A percentile compares a stretch with the other conserved stretches of the same genome.
phyloP scores from a whole-genome alignment of 1,140 invertebrate genomes.

The Drepana arcuata region DNA sequence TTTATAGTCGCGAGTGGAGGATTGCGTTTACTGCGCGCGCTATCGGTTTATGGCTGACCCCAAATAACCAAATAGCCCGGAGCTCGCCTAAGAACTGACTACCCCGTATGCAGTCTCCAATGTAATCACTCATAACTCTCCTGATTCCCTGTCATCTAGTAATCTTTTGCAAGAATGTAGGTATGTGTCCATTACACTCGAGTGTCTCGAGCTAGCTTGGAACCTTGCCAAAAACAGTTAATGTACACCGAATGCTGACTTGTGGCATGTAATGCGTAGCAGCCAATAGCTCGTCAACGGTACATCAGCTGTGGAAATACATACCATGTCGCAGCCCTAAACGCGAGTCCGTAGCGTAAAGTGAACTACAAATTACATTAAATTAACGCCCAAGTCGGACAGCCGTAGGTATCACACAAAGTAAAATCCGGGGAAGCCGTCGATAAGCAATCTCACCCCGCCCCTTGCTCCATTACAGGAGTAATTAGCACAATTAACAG shows the following conservation, averaged over 20 bases:
- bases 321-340: too few relatives aligned
- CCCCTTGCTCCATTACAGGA: slow-evolving; percentile 58
- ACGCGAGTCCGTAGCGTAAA: slow-evolving; percentile 3
- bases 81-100: too few relatives aligned
- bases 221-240: slow-evolving; percentile 28
- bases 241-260: slow-evolving; percentile 16
- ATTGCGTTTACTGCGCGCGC: slow-evolving; percentile 67
- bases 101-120: too few relatives aligned
- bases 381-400: slow-evolving; percentile 21
- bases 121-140: too few relatives aligned
- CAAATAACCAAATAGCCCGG: slow-evolving; percentile 65
- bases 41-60: slow-evolving; percentile 66
- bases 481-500: slow-evolving; percentile 70
- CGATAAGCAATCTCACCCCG: slow-evolving; percentile 62
- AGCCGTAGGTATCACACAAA: slow-evolving; percentile 42
- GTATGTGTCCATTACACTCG: too few relatives aligned
- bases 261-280: not conserved
- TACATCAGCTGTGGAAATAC: not conserved
- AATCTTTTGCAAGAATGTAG: too few relatives aligned
- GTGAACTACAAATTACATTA: slow-evolving; percentile 22
- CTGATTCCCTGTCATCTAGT: too few relatives aligned
- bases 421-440: slow-evolving; percentile 43
- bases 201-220: too few relatives aligned
- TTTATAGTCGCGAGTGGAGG: slow-evolving; percentile 69
- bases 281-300: not conserved